Conservation (phyloP, 2,113 vertebrate genomes). For the Pelvicachromis taeniatus region DNA sequence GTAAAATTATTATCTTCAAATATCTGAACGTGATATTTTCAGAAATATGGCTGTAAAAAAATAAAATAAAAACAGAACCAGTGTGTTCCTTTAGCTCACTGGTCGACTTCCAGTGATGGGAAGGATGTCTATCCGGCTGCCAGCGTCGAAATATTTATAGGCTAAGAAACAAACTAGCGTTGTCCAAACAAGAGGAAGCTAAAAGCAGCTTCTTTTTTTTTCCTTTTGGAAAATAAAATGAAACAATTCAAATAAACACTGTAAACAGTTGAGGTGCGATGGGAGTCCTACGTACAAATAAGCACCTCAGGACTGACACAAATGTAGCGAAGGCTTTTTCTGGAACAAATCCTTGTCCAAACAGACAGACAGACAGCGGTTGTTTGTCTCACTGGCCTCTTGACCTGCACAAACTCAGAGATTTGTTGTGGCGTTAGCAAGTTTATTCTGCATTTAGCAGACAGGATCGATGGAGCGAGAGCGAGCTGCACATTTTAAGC, state of each 20-base stretch:
- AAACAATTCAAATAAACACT: constrained; percentile 39
- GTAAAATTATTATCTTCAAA: neutral
- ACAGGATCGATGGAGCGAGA: neutral
- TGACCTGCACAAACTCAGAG: constrained; percentile 38
- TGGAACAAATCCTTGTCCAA: constrained; percentile 56
- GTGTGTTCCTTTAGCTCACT: constrained; percentile 10
- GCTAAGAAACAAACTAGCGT: constrained; percentile 31
- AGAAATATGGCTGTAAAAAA: neutral
- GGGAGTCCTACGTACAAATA: constrained; percentile 48
- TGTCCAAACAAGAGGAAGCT: constrained; percentile 42
- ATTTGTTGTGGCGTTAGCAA: constrained; percentile 35
- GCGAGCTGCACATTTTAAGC: neutral
- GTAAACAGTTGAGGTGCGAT: constrained; percentile 52
- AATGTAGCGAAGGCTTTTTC: constrained; percentile 38
- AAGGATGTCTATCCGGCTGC: constrained; percentile 51
- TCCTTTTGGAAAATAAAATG: constrained; percentile 30
- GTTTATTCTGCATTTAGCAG: constrained; percentile 2
- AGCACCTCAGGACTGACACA: constrained; percentile 58
- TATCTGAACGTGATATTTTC: neutral
- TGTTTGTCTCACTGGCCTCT: constrained; percentile 45
- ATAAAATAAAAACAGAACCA: constrained; percentile 2
- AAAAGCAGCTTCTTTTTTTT: neutral
- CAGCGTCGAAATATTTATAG: constrained; percentile 41
- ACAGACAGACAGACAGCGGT: constrained; percentile 42
- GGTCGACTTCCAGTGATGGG: constrained; percentile 13